Evolutionary conservation across 1,140 invertebrate species (phyloP).

Genomic region (Listronotus oregonensis): DNA sequence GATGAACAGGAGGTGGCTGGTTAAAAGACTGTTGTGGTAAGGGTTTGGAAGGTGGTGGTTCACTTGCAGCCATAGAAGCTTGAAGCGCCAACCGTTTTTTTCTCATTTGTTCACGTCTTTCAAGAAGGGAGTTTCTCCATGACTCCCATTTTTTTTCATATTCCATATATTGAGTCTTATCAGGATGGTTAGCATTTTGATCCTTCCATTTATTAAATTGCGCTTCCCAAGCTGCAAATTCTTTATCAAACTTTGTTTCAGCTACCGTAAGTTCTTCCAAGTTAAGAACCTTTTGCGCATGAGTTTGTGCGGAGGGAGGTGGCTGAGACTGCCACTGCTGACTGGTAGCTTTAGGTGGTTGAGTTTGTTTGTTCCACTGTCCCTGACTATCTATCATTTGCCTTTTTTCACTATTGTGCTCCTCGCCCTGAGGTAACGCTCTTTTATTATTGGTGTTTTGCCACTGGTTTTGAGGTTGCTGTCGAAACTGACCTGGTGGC

Average conservation of each 20-base stretch:
- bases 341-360: background rate
- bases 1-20: conserved; percentile 4
- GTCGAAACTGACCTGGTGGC: conserved; percentile 1
- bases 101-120: conserved; percentile 79
- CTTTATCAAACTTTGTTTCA: conserved; percentile 78
- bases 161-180: conserved; percentile 79
- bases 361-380: conserved; percentile 23
- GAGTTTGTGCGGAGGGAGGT: conserved; percentile 27
- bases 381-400: conserved; percentile 32
- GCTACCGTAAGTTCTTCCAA: conserved; percentile 63
- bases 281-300: conserved; percentile 28
- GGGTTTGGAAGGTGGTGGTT: conserved; percentile 10
- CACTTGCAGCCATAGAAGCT: conserved; percentile 22
- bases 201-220: conserved; percentile 84
- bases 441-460: conserved; percentile 29
- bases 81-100: conserved; percentile 62
- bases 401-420: conserved; percentile 30
- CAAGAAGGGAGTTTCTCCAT: conserved; percentile 75
- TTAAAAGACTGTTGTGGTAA: conserved; percentile 6
- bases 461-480: conserved; percentile 17
- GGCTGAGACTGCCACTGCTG: conserved; percentile 23
- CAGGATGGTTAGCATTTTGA: conserved; percentile 83
- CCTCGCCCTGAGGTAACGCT: conserved; percentile 18
- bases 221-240: conserved; percentile 84
- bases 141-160: conserved; percentile 84